phyloP scores from a whole-genome alignment of 2,888 invertebrate species.

The Pollenia amentaria region DNA sequence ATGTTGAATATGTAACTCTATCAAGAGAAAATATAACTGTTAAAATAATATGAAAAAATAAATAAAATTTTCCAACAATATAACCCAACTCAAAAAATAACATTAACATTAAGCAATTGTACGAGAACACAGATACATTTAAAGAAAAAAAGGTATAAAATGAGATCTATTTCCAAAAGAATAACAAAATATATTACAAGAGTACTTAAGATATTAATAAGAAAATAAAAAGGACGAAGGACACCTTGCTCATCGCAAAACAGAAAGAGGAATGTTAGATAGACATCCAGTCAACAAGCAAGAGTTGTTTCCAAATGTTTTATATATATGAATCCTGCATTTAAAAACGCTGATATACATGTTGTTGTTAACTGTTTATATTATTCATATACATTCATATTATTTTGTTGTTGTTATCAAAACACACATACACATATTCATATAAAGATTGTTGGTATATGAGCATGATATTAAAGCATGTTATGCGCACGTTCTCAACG shows the following conservation, averaged over 20 bases:
- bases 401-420: slow-evolving; percentile 14
- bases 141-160: slow-evolving; percentile 4
- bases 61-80: slow-evolving; percentile 27
- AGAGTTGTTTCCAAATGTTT: slow-evolving; percentile 23
- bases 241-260: neutral
- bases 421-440: neutral
- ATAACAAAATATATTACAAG: no score
- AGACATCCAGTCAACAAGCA: slow-evolving; percentile 1
- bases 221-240: neutral
- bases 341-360: neutral
- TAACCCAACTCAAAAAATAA: neutral
- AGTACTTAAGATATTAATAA: no score
- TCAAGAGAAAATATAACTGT: neutral
- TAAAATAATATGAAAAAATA: neutral
- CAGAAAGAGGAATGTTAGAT: neutral
- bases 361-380: neutral
- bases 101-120: neutral
- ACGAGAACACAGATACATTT: neutral
- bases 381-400: neutral
- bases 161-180: no score
- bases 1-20: neutral
- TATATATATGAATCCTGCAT: neutral
- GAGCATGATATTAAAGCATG: slow-evolving; percentile 53
- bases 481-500: slow-evolving; percentile 72
- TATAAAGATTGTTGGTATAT: slow-evolving; percentile 7